Evolutionary conservation across 2,888 invertebrate genomes (phyloP).

Genomic region (Apoderus coryli): DNA sequence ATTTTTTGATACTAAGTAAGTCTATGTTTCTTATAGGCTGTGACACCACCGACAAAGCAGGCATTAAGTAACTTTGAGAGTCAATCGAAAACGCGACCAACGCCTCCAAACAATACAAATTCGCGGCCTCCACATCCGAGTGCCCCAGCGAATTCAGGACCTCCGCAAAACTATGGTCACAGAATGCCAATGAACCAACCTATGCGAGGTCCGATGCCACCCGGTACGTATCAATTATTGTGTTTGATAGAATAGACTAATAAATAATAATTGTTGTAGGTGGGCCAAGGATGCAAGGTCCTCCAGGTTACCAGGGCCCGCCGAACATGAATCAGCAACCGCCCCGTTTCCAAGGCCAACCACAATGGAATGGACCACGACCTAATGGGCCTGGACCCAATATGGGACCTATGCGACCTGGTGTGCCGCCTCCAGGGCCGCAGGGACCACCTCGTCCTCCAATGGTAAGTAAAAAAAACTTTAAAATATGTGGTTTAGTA

Average conservation of each 20-base stretch:
- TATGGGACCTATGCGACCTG: slow-evolving; percentile 35
- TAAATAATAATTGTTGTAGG: slow-evolving; percentile 20
- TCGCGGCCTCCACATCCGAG: slow-evolving; percentile 46
- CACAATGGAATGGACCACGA: slow-evolving; percentile 41
- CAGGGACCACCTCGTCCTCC: slow-evolving; percentile 44
- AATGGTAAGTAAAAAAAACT: slow-evolving; percentile 36
- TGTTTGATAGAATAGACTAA: no score
- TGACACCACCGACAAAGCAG: slow-evolving; percentile 91
- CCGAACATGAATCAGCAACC: slow-evolving; percentile 35
- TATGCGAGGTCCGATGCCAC: slow-evolving; percentile 36
- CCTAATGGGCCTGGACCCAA: slow-evolving; percentile 37
- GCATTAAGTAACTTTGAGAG: slow-evolving; percentile 76
- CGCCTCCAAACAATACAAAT: slow-evolving; percentile 53
- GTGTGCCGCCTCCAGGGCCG: slow-evolving; percentile 44
- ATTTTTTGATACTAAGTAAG: no score
- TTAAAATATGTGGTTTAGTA: not conserved
- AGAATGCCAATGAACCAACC: slow-evolving; percentile 35
- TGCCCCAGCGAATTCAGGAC: slow-evolving; percentile 42
- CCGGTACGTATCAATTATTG: slow-evolving; percentile 40
- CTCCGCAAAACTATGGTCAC: slow-evolving; percentile 39
- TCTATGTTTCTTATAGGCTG: no score
- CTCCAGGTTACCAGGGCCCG: slow-evolving; percentile 43
- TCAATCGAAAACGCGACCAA: slow-evolving; percentile 78
- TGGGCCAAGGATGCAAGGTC: slow-evolving; percentile 42
- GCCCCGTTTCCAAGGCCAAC: slow-evolving; percentile 43